phyloP scores from a whole-genome alignment of 2,797 vertebrate species.

The Mastacembelus armatus region DNA sequence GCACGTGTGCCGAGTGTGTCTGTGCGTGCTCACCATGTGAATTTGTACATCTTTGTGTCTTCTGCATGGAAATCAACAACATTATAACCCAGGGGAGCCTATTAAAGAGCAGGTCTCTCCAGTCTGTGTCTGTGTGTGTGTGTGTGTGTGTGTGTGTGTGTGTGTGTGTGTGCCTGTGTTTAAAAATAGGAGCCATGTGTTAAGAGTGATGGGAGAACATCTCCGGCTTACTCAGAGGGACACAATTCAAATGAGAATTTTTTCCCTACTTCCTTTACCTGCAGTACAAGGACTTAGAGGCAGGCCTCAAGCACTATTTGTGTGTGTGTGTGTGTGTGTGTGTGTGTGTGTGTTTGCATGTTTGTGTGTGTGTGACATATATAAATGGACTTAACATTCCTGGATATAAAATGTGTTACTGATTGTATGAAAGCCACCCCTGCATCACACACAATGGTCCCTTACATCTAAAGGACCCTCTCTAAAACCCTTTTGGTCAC shows the following conservation, averaged over 20 bases:
- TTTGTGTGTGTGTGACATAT: background rate
- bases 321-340: conserved; percentile 4
- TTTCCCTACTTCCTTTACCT: conserved; percentile 53
- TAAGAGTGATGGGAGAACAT: conserved; percentile 65
- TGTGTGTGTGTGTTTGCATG: conserved; percentile 4
- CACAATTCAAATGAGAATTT: conserved; percentile 70
- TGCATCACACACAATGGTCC: background rate
- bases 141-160: conserved; percentile 30
- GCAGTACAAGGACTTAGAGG: conserved; percentile 47
- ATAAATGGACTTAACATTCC: conserved; percentile 7
- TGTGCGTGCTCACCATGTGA: conserved; percentile 27
- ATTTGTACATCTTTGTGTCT: conserved; percentile 57
- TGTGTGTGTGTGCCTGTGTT: conserved; percentile 23
- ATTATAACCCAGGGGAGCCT: conserved; percentile 69
- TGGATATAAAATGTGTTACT: conserved; percentile 13
- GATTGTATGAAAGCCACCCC: background rate
- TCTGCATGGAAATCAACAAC: conserved; percentile 66
- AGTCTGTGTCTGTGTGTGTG: conserved; percentile 16
- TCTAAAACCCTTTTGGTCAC: conserved; percentile 8
- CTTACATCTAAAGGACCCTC: background rate
- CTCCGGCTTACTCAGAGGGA: conserved; percentile 54
- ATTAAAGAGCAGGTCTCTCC: conserved; percentile 79
- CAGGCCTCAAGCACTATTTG: conserved; percentile 28
- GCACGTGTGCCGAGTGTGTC: conserved; percentile 20
- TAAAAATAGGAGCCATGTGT: conserved; percentile 66